Conservation (phyloP, 2,797 vertebrate genomes). For the Chiroxiphia lanceolata region DNA sequence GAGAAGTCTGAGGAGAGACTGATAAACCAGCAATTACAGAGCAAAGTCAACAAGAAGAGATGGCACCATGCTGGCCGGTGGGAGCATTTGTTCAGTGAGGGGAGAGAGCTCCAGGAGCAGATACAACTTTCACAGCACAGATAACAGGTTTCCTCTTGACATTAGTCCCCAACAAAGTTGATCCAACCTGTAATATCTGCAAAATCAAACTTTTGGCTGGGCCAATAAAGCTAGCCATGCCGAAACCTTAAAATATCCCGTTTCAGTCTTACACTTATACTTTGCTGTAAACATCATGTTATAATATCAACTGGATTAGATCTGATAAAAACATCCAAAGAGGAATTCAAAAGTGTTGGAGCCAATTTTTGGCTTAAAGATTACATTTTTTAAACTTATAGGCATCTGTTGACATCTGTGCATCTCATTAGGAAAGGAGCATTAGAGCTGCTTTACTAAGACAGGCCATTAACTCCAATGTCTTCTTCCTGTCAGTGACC, state of each 20-base stretch:
- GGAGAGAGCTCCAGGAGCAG: background rate
- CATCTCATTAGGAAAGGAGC: background rate
- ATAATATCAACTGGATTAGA: background rate
- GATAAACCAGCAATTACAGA: conserved; percentile 58
- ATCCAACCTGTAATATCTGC: background rate
- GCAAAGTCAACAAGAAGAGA: conserved; percentile 63
- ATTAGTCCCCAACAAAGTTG: background rate
- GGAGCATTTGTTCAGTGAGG: conserved; percentile 41
- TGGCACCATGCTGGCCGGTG: conserved; percentile 2
- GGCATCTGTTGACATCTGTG: background rate
- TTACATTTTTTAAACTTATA: background rate
- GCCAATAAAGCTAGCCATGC: background rate
- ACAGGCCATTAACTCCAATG: background rate
- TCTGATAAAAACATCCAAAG: background rate
- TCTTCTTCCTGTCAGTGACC: background rate
- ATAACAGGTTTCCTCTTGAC: conserved; percentile 29
- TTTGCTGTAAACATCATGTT: background rate
- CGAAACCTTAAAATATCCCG: background rate
- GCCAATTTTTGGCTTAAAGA: background rate
- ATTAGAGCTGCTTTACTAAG: background rate
- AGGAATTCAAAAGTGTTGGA: background rate
- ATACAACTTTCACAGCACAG: conserved; percentile 10
- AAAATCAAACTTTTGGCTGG: background rate
- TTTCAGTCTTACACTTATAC: fast-evolving
- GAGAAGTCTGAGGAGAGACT: conserved; percentile 11